Percentiles rank a stretch among this genome's conserved stretches.
These are phyloP conservation scores for Trichopoda pennipes DNA, from an alignment of 2,888 invertebrate species.

Conservation along the genomic window DNA sequence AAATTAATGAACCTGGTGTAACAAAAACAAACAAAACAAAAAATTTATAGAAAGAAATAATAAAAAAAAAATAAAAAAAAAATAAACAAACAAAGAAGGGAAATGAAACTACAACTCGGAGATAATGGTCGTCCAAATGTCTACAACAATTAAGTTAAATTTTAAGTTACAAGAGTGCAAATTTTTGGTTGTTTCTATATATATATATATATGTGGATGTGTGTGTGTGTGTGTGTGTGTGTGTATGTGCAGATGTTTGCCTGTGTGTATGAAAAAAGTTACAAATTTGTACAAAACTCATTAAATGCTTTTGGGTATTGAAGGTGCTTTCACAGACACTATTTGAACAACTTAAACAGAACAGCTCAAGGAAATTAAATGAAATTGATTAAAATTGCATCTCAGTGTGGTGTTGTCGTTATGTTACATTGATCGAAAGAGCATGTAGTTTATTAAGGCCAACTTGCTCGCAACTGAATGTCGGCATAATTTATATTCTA, in stretches of 20 bases:
- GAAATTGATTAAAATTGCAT: background rate
- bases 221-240: no score
- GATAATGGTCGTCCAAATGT: slow-evolving; percentile 69
- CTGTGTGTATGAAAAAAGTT: background rate
- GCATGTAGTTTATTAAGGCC: background rate
- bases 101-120: slow-evolving; percentile 38
- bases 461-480: no score
- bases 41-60: no score
- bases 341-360: slow-evolving; percentile 1
- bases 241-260: background rate
- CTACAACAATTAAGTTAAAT: slow-evolving; percentile 64
- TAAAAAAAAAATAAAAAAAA: slow-evolving; percentile 8
- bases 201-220: no score
- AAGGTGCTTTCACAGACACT: slow-evolving; percentile 9
- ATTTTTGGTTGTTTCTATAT: background rate
- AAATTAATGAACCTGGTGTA: background rate
- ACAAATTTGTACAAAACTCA: background rate
- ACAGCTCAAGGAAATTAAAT: slow-evolving; percentile 13
- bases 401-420: background rate
- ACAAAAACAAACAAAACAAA: background rate
- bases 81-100: slow-evolving; percentile 33
- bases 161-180: slow-evolving; percentile 52
- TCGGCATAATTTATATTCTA: no score
- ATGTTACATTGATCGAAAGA: background rate
- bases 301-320: background rate